Percentiles rank a stretch among this genome's conserved stretches.
phyloP scores from a whole-genome alignment of 1,140 invertebrate species.

The Drosophila teissieri region DNA sequence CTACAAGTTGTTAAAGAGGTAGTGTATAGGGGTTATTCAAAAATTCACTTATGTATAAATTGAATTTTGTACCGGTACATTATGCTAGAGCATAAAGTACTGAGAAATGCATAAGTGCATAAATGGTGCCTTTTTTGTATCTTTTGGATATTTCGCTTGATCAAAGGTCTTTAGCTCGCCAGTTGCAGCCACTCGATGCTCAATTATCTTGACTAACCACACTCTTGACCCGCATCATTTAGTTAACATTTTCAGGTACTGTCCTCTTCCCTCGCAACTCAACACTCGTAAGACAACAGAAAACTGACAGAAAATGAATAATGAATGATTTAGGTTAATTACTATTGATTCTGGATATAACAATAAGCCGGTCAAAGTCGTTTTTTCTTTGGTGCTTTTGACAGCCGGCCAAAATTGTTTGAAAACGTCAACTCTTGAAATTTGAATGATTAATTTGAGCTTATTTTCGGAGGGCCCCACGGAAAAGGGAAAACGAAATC shows the following conservation, averaged over 20 bases:
- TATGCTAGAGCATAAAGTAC: neutral
- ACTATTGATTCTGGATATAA: conserved; percentile 76
- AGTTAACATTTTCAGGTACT: conserved; percentile 24
- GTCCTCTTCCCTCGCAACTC: conserved; percentile 29
- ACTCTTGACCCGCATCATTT: conserved; percentile 48
- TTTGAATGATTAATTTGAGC: conserved; percentile 78
- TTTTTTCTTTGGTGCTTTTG: conserved; percentile 29
- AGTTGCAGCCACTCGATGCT: conserved; percentile 31
- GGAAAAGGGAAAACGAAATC: conserved; percentile 42
- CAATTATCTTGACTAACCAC: conserved; percentile 31
- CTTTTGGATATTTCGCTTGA: neutral
- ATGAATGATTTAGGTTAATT: conserved; percentile 80
- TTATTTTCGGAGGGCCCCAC: conserved; percentile 43
- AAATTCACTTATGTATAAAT: no score
- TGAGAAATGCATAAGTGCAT: no score
- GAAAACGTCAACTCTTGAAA: conserved; percentile 59
- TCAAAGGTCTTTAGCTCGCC: neutral
- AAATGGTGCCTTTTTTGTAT: neutral
- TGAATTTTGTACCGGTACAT: neutral
- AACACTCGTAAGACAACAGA: conserved; percentile 43
- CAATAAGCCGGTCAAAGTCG: conserved; percentile 31
- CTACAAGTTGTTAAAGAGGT: neutral
- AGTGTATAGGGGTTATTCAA: neutral
- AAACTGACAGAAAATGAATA: conserved; percentile 43
- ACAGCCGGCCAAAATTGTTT: conserved; percentile 51